Evolutionary conservation across 2,113 vertebrate species (phyloP), one percentile per base, ranked within the genome.

Genomic region (Rhinopomastus cyanomelas): DNA sequence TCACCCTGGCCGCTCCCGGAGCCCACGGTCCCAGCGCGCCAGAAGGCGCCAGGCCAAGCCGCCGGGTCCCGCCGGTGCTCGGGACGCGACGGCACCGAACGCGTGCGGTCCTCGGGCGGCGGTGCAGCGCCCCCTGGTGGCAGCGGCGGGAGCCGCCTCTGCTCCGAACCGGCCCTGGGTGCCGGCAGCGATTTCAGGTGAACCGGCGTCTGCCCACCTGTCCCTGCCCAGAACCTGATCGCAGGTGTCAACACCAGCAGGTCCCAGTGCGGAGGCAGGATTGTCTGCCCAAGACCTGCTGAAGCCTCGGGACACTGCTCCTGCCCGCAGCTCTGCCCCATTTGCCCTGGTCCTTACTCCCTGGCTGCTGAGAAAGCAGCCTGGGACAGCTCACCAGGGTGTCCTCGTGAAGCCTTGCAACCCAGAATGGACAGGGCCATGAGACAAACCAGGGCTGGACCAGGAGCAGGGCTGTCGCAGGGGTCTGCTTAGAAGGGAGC

Each of bases 141-240:
- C 32, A 14, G 42, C 18, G n/a, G n/a, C n/a, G n/a, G n/a, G n/a
- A n/a, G n/a, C n/a, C n/a, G n/a, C n/a, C n/a, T n/a, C n/a, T n/a
- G n/a, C n/a, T n/a, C 78, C 81, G 27, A 53, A 57, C 42, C n/a
- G 74, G 75, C 34, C 25, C 60, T 23, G 32, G 52, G 71, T 57
- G 34, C 71, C 51, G 48, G 79, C 57, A 25, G 65, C 79, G 81
- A 73, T 84, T 92, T 94, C 79, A 49, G 79, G 83, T 74, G 72
- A 42, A 49, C 27, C 34, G 84, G 75, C 80, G 84, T 85, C 92
- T 88, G 90, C 80, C 76, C 76, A 16, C 39, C 29, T 5, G 62
- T 57, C 56, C 57, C 34, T 19, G 15, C 59, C 69, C 74, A 55
- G 73, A 62, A 88, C 10, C 21, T 78, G 80, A 90, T 66, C 46